These are phyloP conservation scores for Nanger granti DNA, from an alignment of 2,113 vertebrate species.

Conservation along the genomic window DNA sequence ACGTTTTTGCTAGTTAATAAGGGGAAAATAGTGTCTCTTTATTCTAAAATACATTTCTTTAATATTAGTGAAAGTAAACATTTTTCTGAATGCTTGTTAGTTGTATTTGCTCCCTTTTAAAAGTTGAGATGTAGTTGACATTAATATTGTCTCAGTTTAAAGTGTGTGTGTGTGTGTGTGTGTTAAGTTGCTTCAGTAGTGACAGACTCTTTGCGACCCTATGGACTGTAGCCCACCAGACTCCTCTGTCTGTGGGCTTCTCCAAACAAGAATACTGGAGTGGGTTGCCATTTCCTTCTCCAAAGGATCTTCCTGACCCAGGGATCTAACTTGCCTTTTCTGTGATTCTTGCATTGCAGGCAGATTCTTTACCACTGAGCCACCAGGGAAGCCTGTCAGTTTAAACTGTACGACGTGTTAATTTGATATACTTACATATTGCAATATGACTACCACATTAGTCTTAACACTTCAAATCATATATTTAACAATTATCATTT, in stretches of 20 bases:
- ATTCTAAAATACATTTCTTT: neutral
- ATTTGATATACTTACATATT: neutral
- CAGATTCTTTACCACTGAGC: neutral
- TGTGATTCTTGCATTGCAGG: neutral
- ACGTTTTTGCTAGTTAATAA: neutral
- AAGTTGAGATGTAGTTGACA: neutral
- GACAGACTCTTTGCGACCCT: accelerated
- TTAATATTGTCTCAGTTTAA: neutral
- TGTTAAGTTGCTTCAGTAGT: neutral
- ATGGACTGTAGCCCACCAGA: neutral
- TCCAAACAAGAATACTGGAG: neutral
- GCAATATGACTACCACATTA: neutral
- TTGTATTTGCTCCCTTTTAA: neutral
- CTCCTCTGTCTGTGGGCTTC: neutral
- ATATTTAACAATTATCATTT: neutral
- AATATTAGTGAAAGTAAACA: neutral
- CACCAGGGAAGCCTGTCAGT: neutral
- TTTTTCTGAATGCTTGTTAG: neutral
- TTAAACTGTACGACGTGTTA: neutral
- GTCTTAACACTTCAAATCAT: neutral
- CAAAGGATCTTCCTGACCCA: neutral
- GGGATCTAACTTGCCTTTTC: neutral
- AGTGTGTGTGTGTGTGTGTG: neutral
- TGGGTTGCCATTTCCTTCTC: neutral
- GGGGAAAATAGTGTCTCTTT: neutral